A percentile compares a stretch with the other conserved stretches of the same genome.
Conservation (phyloP, 1,140 invertebrate genomes). For the Stegodyphus mimosarum region DNA sequence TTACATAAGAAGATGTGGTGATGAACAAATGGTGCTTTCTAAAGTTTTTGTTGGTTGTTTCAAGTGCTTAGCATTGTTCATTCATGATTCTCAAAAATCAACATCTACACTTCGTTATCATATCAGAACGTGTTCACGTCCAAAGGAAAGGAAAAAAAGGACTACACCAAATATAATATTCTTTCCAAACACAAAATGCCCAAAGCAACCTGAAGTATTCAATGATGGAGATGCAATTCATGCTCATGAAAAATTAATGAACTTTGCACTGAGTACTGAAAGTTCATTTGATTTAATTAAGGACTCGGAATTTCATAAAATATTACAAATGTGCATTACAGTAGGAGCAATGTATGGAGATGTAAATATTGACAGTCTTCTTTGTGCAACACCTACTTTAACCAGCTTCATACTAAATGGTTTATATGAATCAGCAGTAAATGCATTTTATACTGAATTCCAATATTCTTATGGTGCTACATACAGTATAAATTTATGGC, state of each 20-base stretch:
- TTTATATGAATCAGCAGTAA: conserved; percentile 29
- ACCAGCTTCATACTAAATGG: conserved; percentile 39
- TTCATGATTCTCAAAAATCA: conserved; percentile 48
- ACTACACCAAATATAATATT: conserved; percentile 47
- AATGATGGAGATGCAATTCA: conserved; percentile 29
- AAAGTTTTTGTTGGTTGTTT: conserved; percentile 55
- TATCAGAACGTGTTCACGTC: conserved; percentile 36
- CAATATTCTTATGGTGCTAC: conserved; percentile 48
- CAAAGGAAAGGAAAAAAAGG: conserved; percentile 38
- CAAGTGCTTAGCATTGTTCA: conserved; percentile 42
- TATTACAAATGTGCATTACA: conserved; percentile 44
- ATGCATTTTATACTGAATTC: conserved; percentile 51
- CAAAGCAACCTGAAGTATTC: conserved; percentile 20
- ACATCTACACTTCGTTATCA: conserved; percentile 52
- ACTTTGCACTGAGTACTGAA: conserved; percentile 37
- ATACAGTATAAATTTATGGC: conserved; percentile 24
- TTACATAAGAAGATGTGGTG: conserved; percentile 49
- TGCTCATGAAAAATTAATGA: conserved; percentile 35
- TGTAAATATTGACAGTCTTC: conserved; percentile 42
- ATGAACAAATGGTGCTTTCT: conserved; percentile 43
- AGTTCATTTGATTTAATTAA: conserved; percentile 29
- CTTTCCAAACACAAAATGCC: conserved; percentile 20
- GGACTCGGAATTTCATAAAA: conserved; percentile 34
- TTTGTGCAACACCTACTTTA: conserved; percentile 32
- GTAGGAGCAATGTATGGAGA: conserved; percentile 47